phyloP scores from a whole-genome alignment of 2,888 invertebrate species.

The Amblyjoppa proteus region DNA sequence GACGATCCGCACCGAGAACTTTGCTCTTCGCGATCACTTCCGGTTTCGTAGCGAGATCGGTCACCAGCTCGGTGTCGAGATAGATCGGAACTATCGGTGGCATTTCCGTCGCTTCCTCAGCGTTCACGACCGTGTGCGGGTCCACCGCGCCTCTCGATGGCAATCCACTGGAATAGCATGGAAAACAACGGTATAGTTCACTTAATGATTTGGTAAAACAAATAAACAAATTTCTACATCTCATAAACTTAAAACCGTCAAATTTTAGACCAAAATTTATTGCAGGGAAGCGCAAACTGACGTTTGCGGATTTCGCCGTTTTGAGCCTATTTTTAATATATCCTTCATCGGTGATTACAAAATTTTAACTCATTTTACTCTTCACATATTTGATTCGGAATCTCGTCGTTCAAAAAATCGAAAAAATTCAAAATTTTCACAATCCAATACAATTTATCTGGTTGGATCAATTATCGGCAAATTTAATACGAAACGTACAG shows the following conservation, averaged over 20 bases:
- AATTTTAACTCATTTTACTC: no score
- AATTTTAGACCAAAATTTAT: background rate
- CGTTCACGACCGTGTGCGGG: constrained; percentile 86
- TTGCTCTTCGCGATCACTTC: constrained; percentile 45
- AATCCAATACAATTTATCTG: no score
- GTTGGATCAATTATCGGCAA: no score
- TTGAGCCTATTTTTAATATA: no score
- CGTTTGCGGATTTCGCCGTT: no score
- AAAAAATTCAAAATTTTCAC: no score
- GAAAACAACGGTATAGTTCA: background rate
- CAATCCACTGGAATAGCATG: constrained; percentile 70
- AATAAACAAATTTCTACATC: no score
- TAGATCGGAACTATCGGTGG: constrained; percentile 86
- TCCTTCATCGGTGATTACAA: no score
- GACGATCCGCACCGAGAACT: constrained; percentile 82
- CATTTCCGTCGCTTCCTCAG: constrained; percentile 92
- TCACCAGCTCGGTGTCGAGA: constrained; percentile 75
- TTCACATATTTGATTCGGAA: no score
- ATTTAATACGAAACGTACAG: no score
- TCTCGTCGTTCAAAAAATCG: no score
- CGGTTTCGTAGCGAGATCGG: constrained; percentile 70
- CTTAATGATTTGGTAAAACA: background rate
- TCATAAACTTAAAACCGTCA: no score
- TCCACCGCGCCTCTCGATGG: constrained; percentile 82
- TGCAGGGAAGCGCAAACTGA: background rate